phyloP scores from a whole-genome alignment of 2,797 vertebrate genomes.

The Myiotriccus ornatus region DNA sequence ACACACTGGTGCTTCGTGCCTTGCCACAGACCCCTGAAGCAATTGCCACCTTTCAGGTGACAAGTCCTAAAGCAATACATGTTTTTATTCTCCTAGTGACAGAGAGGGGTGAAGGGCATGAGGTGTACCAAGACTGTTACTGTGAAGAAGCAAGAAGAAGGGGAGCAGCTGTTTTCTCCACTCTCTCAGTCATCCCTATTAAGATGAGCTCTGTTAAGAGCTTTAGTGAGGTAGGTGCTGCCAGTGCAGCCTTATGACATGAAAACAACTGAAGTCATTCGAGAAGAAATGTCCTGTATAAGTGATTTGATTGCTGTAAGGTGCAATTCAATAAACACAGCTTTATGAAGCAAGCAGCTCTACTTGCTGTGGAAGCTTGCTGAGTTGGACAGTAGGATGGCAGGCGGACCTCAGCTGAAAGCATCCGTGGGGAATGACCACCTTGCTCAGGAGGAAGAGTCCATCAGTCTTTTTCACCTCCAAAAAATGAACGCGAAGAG shows the following conservation, averaged over 20 bases:
- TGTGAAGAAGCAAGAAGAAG: not conserved
- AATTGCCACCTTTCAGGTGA: not conserved
- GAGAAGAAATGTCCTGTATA: not conserved
- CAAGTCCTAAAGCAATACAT: not conserved
- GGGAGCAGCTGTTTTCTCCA: not conserved
- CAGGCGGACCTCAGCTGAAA: not conserved
- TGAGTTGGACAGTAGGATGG: not conserved
- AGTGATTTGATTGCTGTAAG: not conserved
- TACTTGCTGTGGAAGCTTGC: not conserved
- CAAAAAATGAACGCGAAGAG: fast-evolving
- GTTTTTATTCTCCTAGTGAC: not conserved
- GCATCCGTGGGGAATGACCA: not conserved
- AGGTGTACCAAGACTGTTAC: not conserved
- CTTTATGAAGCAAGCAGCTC: not conserved
- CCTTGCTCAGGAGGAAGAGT: not conserved
- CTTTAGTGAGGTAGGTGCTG: not conserved
- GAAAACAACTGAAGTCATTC: not conserved
- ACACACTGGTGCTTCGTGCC: not conserved
- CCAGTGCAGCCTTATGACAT: not conserved
- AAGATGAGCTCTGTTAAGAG: not conserved
- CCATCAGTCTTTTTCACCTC: not conserved
- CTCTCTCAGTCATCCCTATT: not conserved
- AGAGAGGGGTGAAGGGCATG: not conserved
- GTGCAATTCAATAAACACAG: not conserved
- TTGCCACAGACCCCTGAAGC: not conserved